Evolutionary conservation across 1,140 invertebrate species (phyloP), one percentile per base, ranked within the genome.

Genomic region (Oreohelix idahoensis): DNA sequence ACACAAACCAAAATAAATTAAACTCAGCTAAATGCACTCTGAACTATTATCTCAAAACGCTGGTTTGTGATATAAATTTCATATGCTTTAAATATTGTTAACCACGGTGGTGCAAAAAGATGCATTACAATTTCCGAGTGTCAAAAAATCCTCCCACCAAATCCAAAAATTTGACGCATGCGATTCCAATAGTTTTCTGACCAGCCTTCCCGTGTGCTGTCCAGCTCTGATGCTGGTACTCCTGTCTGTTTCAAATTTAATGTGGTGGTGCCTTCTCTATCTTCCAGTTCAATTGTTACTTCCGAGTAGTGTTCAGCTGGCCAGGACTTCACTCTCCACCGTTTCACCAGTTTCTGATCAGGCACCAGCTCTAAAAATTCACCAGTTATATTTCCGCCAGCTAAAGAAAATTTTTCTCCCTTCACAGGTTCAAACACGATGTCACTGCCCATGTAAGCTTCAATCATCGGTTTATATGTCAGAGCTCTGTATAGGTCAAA

Each of bases 251-350:
- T 95, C 39, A 99, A 89, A 78, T 92, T 95, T 51, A 99, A 94
- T 90, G 96, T 93, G 0, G 97, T 98, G 88, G 96, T 95, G 89
- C 97, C 97, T 71, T 93, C 95, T 92, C 96, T 96, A 93, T 99
- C 95, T 63, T 95, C 94, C 83, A 99, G 96, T 79, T 95, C 94
- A 58, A 99, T 95, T 17, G 94, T 95, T 66, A 99, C 98, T 86
- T 95, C 94, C 0, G 98, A 99, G 93, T 95, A 97, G 93, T 99
- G 97, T 74, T 95, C 96, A 36, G 94, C 94, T 8, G 98, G 97
- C 98, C 98, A 99, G 70, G 95, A 95, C 93, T 98, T 98, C 96
- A n/a, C n/a, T n/a, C n/a, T n/a, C n/a, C n/a, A n/a, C n/a, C n/a
- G n/a, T n/a, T n/a, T n/a, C n/a, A n/a, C 95, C 82, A 99, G 97